Base-by-base conservation (phyloP, 2,113 vertebrate genomes). In the Holacanthus passer region DNA sequence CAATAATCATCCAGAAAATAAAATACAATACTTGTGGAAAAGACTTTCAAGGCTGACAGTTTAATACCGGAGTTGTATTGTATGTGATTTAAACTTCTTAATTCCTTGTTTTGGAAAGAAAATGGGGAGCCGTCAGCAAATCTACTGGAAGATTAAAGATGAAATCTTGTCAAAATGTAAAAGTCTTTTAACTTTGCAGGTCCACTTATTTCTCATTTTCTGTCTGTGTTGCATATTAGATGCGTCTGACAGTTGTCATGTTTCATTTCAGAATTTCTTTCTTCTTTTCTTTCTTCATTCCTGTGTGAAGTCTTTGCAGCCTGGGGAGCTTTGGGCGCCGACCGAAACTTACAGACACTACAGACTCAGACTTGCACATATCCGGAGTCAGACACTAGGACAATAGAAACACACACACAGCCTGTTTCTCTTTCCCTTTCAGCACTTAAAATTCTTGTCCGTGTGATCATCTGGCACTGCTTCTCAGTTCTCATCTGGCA, bases 401-500 rank as follows among this genome's bases (percentile, higher is more conserved):
- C 27, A 55, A 41, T 48, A 37, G 73, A 43, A 59, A 69, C 41
- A 70, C 35, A 16, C 3, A 55, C 22, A 37, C 27, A 1, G 2
- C 13, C 29, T 39, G 17, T 70, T 7, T 56, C 24, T 45, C 12
- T 43, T 52, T 74, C 8, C 27, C 22, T 59, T 24, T 84, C 20
- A 14, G 72, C 32, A 17, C 8, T 63, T 55, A 5, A 58, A 60
- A 58, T 52, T 32, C 7, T 50, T 70, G 24, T 53, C 37, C 17
- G 4, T 66, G 62, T 53, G 37, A 69, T 69, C 43, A 35, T 43
- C 66, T 43, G 32, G 29, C 29, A 17, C 48, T 11, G 52, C 14
- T 11, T 47, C 14, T 43, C 48, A 20, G 39, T 14, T 83, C 65
- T 83, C 77, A 84, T 83, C 62, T 89, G 79, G 69, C 73, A 52